Evolutionary conservation across 2,888 invertebrate genomes (phyloP), one percentile per base, ranked within the genome.

Genomic region (Gymnosoma rotundatum): DNA sequence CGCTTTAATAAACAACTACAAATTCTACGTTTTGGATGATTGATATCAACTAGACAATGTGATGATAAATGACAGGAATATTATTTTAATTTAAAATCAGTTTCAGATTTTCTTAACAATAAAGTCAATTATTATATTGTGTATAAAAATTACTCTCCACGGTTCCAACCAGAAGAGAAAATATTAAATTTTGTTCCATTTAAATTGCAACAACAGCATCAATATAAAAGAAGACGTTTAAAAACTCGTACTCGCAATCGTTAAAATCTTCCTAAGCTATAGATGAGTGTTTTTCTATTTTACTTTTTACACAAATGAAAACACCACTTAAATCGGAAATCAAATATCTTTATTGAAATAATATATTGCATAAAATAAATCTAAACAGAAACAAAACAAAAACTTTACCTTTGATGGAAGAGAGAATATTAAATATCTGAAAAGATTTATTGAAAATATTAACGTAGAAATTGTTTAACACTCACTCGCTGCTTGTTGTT

Each of bases 21-120:
- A 58, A 32, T 63, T 66, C 42, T 78, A 52, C 81, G 48, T 64
- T 88, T 88, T 87, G 88, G 89, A 90, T 90, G 90, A 90, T 90
- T 88, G 83, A 87, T 79, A 69, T 75, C 64, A 82, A 20, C 21
- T 67, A 80, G 56, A 66, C 45, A 58, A 74, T 36, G 66, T 70
- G 60, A n/a, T 83, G 60, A n/a, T 83, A 79, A 86, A 82, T 58
- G 73, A 78, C 67, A 78, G 50, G 81, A 54, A 58, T 76, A 75
- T 76, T 70, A n/a, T 56, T 25, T 50, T 42, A 73, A 70, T 48
- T 56, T 48, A n/a, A 73, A 70, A 54, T 70, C 52, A 32, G 6
- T 5, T 32, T 32, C 8, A 32, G 8, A n/a, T 56, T 25, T 50
- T 81, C 52, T 61, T 42, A 58, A 42, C 42, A 42, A 61, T 50